Conservation (phyloP, 2,888 invertebrate species). For the Ernsta delagoae region DNA sequence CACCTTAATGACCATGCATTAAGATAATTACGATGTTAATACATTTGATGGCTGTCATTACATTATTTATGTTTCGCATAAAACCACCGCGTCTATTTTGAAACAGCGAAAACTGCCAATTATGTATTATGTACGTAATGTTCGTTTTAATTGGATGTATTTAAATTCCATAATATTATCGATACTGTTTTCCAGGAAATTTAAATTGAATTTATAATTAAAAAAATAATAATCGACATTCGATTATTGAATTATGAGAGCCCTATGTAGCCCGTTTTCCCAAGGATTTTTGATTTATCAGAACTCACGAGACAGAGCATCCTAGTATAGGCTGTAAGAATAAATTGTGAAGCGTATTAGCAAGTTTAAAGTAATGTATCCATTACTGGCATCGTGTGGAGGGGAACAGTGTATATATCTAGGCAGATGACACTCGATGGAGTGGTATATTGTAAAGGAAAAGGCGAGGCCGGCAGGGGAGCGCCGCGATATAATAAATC, state of each 20-base stretch:
- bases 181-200: too few relatives aligned
- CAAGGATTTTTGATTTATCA: too few relatives aligned
- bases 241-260: too few relatives aligned
- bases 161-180: not conserved
- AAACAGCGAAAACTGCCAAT: constrained; percentile 8
- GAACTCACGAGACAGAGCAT: too few relatives aligned
- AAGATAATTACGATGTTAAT: constrained; percentile 34
- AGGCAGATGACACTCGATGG: not conserved
- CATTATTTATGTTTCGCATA: constrained; percentile 12
- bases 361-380: not conserved
- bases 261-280: too few relatives aligned
- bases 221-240: too few relatives aligned
- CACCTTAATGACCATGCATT: constrained; percentile 19
- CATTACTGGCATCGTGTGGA: not conserved
- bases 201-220: too few relatives aligned
- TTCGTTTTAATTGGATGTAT: not conserved
- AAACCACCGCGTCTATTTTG: constrained; percentile 10
- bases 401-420: not conserved
- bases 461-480: not conserved
- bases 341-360: too few relatives aligned
- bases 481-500: constrained; percentile 8
- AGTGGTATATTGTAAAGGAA: not conserved
- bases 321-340: too few relatives aligned
- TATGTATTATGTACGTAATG: constrained; percentile 3
- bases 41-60: constrained; percentile 30